Evolutionary conservation across 2,888 invertebrate species (phyloP).

Genomic region (Linnaemya tessellans): DNA sequence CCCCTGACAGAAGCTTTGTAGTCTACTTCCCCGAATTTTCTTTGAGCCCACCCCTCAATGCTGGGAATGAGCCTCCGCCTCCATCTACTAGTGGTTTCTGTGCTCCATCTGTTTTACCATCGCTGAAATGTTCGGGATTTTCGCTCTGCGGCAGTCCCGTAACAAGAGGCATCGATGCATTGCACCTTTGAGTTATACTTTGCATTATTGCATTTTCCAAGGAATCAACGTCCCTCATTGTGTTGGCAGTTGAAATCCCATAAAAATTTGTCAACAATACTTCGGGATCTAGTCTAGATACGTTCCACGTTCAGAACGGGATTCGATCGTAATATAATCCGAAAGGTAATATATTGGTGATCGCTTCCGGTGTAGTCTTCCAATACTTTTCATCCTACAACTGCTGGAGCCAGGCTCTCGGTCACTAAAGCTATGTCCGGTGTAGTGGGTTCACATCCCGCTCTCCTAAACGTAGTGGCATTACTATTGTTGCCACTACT

Average conservation of each 20-base stretch:
- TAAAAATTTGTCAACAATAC: neutral
- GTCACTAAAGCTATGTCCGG: constrained; percentile 46
- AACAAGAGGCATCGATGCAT: neutral
- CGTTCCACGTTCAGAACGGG: neutral
- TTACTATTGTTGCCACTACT: neutral
- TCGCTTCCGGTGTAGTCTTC: no score
- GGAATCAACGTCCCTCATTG: neutral
- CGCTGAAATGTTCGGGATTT: no score
- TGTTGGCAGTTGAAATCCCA: neutral
- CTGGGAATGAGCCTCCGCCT: no score
- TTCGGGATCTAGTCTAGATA: neutral
- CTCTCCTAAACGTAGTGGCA: constrained; percentile 40
- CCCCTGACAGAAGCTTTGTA: no score
- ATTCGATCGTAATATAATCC: no score
- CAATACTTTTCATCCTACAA: no score
- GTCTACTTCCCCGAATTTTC: no score
- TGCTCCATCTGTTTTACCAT: no score
- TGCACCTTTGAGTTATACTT: neutral
- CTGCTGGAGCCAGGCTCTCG: neutral
- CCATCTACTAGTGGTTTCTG: no score
- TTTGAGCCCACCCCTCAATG: no score
- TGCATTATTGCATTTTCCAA: neutral
- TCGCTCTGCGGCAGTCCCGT: neutral
- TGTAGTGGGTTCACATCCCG: constrained; percentile 45
- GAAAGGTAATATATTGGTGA: no score